phyloP scores from a whole-genome alignment of 1,140 invertebrate species.

The Drosophila parvula region DNA sequence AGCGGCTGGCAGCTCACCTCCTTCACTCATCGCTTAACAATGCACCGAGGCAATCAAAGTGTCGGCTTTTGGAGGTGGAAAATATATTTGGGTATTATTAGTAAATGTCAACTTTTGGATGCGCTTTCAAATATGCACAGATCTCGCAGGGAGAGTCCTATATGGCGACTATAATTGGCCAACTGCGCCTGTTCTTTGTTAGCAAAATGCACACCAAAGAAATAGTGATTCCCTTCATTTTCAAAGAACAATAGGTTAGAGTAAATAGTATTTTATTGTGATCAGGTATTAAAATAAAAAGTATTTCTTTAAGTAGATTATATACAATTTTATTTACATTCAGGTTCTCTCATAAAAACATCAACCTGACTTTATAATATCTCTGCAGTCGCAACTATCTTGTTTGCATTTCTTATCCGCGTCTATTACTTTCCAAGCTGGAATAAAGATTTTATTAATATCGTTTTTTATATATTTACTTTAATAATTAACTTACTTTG shows the following conservation, averaged over 20 bases:
- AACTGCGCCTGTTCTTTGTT: conserved; percentile 45
- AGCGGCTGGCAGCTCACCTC: conserved; percentile 5
- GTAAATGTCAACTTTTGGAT: conserved; percentile 62
- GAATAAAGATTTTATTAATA: neutral
- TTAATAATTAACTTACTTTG: neutral
- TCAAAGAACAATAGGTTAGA: too few relatives aligned
- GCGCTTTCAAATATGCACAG: conserved; percentile 49
- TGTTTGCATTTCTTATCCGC: neutral
- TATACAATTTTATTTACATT: neutral
- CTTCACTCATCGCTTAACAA: conserved; percentile 40
- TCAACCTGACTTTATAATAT: neutral
- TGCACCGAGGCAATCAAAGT: conserved; percentile 52
- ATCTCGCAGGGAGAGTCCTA: conserved; percentile 38
- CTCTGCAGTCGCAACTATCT: neutral
- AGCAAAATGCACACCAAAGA: neutral
- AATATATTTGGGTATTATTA: conserved; percentile 55
- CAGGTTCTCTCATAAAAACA: neutral
- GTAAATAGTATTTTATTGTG: neutral
- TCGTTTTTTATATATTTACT: neutral
- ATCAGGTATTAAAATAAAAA: neutral
- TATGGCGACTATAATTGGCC: conserved; percentile 41
- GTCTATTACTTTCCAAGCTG: neutral
- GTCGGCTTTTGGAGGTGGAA: conserved; percentile 10
- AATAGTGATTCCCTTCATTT: neutral
- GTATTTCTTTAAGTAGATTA: neutral